Percentiles rank a stretch among this genome's conserved stretches.
These are phyloP conservation scores for Agrilus mali DNA, from an alignment of 2,888 invertebrate genomes.

Conservation along the genomic window DNA sequence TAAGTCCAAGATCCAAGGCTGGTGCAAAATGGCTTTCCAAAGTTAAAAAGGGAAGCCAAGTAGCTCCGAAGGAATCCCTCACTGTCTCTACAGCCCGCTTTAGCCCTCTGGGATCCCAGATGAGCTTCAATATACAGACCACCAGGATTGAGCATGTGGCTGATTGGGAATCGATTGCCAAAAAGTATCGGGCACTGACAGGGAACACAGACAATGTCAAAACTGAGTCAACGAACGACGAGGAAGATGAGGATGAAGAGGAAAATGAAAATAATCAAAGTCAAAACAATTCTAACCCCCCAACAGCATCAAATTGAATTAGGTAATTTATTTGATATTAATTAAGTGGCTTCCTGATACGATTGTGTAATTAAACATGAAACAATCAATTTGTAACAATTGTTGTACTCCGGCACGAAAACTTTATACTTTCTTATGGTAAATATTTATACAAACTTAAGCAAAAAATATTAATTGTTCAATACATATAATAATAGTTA, in stretches of 20 bases:
- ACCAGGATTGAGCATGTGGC: constrained; percentile 79
- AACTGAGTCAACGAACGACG: constrained; percentile 25
- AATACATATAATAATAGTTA: too few relatives aligned
- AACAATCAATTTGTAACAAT: too few relatives aligned
- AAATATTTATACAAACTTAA: too few relatives aligned
- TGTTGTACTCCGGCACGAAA: too few relatives aligned
- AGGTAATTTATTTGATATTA: constrained; percentile 2
- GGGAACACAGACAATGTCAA: constrained; percentile 47
- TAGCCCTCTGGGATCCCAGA: constrained; percentile 72
- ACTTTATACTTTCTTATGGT: too few relatives aligned
- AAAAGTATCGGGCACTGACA: constrained; percentile 70
- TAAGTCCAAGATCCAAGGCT: constrained; percentile 76
- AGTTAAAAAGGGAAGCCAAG: constrained; percentile 68
- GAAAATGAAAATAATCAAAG: constrained; percentile 11
- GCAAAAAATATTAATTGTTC: too few relatives aligned
- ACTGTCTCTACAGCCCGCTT: constrained; percentile 69
- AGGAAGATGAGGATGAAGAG: constrained; percentile 28
- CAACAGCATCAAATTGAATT: background rate
- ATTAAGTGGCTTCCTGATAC: background rate
- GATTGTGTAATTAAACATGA: too few relatives aligned
- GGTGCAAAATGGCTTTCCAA: constrained; percentile 83
- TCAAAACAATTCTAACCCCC: constrained; percentile 17
- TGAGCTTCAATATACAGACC: constrained; percentile 64
- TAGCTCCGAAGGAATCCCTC: constrained; percentile 68
- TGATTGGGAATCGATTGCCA: constrained; percentile 83